These are phyloP conservation scores for Phaethon lepturus DNA, from an alignment of 2,113 vertebrate genomes.

Conservation along the genomic window DNA sequence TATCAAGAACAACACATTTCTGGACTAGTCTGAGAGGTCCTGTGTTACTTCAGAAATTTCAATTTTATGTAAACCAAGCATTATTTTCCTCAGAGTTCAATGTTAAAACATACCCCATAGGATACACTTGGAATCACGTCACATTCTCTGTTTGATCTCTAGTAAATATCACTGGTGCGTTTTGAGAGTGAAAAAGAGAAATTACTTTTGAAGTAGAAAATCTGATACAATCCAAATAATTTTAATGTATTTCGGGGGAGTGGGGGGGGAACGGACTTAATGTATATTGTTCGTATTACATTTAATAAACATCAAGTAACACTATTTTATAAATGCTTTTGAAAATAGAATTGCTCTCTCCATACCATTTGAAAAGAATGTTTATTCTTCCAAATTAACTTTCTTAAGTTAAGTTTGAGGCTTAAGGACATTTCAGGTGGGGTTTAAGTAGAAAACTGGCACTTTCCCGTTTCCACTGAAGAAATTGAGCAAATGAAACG, in stretches of 20 bases:
- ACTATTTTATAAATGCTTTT: background rate
- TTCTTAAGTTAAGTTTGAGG: background rate
- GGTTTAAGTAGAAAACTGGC: background rate
- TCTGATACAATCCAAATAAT: background rate
- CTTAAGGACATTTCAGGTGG: background rate
- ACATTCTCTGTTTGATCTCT: background rate
- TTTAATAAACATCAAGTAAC: background rate
- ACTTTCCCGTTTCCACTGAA: background rate
- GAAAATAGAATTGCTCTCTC: background rate
- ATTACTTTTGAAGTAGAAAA: background rate
- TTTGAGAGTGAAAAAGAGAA: background rate
- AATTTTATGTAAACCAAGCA: background rate
- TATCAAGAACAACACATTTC: background rate
- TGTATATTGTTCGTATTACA: background rate
- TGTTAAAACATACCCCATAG: background rate
- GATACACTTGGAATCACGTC: background rate
- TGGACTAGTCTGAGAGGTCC: background rate
- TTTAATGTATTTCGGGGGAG: background rate
- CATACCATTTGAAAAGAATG: background rate
- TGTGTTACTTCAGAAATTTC: background rate
- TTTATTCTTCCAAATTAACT: background rate
- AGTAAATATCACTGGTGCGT: background rate
- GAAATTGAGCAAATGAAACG: background rate
- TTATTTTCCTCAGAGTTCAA: background rate
- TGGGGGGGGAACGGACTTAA: accelerated